Base-by-base conservation (phyloP, 2,888 invertebrate genomes). In the Mythimna vitellina region DNA sequence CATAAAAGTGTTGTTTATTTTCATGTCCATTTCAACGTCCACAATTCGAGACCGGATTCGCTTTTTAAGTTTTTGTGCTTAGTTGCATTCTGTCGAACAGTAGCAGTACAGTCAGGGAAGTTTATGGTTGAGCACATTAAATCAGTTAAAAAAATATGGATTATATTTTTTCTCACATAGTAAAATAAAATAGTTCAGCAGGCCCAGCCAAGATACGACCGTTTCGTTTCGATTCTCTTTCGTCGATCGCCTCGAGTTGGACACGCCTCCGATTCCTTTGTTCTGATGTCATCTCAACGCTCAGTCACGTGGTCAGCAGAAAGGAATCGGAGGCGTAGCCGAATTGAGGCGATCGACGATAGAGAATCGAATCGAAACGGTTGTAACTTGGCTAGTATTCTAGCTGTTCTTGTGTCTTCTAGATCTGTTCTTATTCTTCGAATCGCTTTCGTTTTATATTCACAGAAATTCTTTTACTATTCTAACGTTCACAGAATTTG, bases 1-100 rank as follows among this genome's bases (percentile, higher is more conserved):
- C 35, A 65, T 65, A 65, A 65, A 65, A 65, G 35, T 14, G 32
- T 51, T 49, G 67, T 61, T 51, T 56, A 56, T 76, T 68, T 68
- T 22, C 64, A 60, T 42, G 46, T 64, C 35, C 46, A 63, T 72
- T 64, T 38, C 10, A 42, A 4, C 53, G 42, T 67, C 56, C 53
- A 64, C 29, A 42, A 22, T n/a, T 56, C n/a, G 49, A 29, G 29
- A 57, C 22, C 25, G 14, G 8, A 3, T 14, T 29, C 6, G 17
- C 29, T 68, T 73, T 67, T 73, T 22, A 63, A 69, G 20, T 53
- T 58, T 69, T 63, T 9, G 25, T 57, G 62, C n/a, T n/a, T 32
- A n/a, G 35, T n/a, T 38, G n/a, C 35, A 7, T 20, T 57, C 12
- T 22, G 14, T 38, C 38, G 14, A 38, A 60, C 6, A n/a, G 3